Percentiles rank a stretch among this genome's conserved stretches.
phyloP scores from a whole-genome alignment of 2,888 invertebrate genomes.

The Drosophila acutilabella region DNA sequence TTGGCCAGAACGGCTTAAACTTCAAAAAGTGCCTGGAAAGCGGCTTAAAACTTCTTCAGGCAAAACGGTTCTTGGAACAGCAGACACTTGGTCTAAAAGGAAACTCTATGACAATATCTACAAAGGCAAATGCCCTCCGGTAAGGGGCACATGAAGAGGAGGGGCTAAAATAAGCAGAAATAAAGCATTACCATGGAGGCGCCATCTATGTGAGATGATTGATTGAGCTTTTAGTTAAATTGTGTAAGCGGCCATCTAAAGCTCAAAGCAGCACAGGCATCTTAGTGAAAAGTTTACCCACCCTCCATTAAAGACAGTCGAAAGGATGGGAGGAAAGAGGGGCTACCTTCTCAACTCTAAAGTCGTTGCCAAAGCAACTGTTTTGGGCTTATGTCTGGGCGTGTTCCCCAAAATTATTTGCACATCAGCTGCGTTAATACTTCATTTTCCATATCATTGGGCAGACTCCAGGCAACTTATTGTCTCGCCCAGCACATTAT shows the following conservation, averaged over 20 bases:
- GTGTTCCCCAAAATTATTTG: constrained; percentile 45
- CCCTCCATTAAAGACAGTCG: no score
- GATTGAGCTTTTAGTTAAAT: constrained; percentile 78
- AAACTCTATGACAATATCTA: constrained; percentile 64
- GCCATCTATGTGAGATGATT: constrained; percentile 60
- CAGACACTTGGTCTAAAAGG: constrained; percentile 21
- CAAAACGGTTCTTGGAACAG: constrained; percentile 24
- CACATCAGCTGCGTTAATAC: constrained; percentile 39
- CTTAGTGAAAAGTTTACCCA: constrained; percentile 53
- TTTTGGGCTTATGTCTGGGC: constrained; percentile 51
- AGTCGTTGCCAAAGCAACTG: constrained; percentile 61
- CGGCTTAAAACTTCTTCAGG: constrained; percentile 69
- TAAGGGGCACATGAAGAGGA: background rate
- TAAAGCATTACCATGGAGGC: constrained; percentile 62
- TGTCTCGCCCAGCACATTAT: background rate
- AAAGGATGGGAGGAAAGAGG: background rate
- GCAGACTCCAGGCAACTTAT: constrained; percentile 1
- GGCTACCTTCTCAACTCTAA: constrained; percentile 33
- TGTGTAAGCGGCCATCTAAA: constrained; percentile 57
- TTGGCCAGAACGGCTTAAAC: constrained; percentile 48
- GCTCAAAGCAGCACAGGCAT: constrained; percentile 48
- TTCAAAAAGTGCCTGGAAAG: constrained; percentile 67
- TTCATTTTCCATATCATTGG: constrained; percentile 32
- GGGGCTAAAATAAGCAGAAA: constrained; percentile 45
- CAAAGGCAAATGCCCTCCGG: constrained; percentile 41